Evolutionary conservation across 2,797 vertebrate genomes (phyloP).

Genomic region (Oreochromis grahami): DNA sequence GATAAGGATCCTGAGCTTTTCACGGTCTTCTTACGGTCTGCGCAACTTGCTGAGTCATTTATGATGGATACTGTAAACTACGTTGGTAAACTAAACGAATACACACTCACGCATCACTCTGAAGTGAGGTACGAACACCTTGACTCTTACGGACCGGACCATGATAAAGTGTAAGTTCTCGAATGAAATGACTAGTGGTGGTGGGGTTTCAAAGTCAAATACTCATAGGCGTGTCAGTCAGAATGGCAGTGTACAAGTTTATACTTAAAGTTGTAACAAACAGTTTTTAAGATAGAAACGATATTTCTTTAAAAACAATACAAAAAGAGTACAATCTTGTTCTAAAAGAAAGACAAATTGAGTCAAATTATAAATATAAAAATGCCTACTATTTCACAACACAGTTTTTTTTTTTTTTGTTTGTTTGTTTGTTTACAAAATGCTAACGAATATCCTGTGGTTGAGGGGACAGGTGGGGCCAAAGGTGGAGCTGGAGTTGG

Average conservation of each 20-base stretch:
- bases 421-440: too few relatives aligned
- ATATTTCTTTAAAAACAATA: neutral
- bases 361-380: too few relatives aligned
- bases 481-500: neutral
- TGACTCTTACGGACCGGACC: constrained; percentile 13
- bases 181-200: neutral
- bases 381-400: too few relatives aligned
- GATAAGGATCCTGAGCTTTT: too few relatives aligned
- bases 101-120: neutral
- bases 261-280: neutral
- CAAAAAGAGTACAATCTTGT: neutral
- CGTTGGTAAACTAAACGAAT: constrained; percentile 26
- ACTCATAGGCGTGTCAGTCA: neutral
- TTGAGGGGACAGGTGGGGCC: too few relatives aligned
- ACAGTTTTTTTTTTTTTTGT: too few relatives aligned
- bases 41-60: too few relatives aligned
- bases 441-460: too few relatives aligned
- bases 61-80: neutral
- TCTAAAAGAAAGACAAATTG: too few relatives aligned
- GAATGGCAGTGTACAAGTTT: neutral
- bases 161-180: constrained; percentile 46
- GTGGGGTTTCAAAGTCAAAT: neutral
- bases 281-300: neutral
- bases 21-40: too few relatives aligned
- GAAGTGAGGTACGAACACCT: neutral